Evolutionary conservation across 2,888 invertebrate genomes (phyloP).

Genomic region (Allolobophora icterica): DNA sequence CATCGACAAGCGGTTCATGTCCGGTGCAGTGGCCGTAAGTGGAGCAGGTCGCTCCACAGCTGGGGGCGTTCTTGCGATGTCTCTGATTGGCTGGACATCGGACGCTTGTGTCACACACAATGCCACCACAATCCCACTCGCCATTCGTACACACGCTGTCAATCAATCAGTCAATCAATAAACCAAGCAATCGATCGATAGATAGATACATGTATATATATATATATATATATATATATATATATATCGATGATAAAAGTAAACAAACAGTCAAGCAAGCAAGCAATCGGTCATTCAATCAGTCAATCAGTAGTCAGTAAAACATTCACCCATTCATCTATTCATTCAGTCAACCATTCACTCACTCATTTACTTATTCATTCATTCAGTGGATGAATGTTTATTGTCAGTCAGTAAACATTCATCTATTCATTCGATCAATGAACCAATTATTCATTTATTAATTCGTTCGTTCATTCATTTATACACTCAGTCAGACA

Average conservation of each 20-base stretch:
- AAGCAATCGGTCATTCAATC: background rate
- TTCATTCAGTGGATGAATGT: background rate
- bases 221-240: too few species aligned
- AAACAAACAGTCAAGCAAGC: background rate
- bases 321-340: background rate
- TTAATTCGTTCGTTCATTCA: too few species aligned
- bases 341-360: background rate
- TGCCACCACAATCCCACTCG: conserved; percentile 44
- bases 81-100: conserved; percentile 45
- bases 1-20: conserved; percentile 31
- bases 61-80: conserved; percentile 38
- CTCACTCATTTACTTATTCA: background rate
- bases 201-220: too few species aligned
- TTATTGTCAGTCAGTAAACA: background rate
- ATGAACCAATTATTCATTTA: background rate
- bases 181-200: background rate
- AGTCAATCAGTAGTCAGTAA: background rate
- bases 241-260: background rate
- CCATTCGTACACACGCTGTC: conserved; percentile 44
- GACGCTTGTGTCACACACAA: conserved; percentile 39
- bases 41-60: conserved; percentile 44
- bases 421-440: background rate
- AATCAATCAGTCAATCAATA: background rate
- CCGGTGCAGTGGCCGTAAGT: conserved; percentile 35
- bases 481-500: too few species aligned